Conservation (phyloP, 2,113 vertebrate genomes). For the Eulemur rufifrons region DNA sequence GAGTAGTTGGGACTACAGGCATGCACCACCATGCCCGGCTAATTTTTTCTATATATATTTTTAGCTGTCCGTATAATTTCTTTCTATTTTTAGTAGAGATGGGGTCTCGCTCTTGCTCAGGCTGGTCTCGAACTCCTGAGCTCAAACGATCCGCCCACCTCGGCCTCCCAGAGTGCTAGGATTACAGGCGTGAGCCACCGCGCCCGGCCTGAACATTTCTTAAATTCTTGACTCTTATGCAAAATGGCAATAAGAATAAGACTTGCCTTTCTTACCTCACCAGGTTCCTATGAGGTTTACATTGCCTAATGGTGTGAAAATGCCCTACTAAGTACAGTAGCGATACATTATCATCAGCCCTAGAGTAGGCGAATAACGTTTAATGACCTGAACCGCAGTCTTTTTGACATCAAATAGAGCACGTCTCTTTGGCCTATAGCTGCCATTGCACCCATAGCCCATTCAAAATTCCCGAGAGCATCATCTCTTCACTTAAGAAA, state of each 20-base stretch:
- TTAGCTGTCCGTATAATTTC: too few relatives aligned
- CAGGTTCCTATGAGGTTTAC: neutral
- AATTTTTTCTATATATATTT: too few relatives aligned
- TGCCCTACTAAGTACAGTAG: neutral
- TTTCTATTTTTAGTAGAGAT: too few relatives aligned
- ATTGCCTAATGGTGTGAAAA: neutral
- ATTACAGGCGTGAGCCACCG: too few relatives aligned
- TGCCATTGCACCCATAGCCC: neutral
- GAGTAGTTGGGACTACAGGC: too few relatives aligned
- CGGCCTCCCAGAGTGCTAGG: too few relatives aligned
- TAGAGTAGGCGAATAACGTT: neutral
- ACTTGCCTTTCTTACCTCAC: neutral
- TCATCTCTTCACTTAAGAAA: neutral
- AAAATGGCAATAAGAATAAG: neutral
- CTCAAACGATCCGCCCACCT: too few relatives aligned
- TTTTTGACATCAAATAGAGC: neutral
- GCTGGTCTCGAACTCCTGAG: too few relatives aligned
- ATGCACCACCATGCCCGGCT: too few relatives aligned
- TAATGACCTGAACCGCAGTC: neutral
- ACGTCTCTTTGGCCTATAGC: neutral
- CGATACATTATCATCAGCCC: neutral
- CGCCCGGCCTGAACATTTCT: neutral
- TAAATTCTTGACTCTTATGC: neutral
- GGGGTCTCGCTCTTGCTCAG: too few relatives aligned
- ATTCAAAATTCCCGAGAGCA: neutral